Conservation (phyloP, 1,140 invertebrate genomes). For the Trialeurodes vaporariorum region DNA sequence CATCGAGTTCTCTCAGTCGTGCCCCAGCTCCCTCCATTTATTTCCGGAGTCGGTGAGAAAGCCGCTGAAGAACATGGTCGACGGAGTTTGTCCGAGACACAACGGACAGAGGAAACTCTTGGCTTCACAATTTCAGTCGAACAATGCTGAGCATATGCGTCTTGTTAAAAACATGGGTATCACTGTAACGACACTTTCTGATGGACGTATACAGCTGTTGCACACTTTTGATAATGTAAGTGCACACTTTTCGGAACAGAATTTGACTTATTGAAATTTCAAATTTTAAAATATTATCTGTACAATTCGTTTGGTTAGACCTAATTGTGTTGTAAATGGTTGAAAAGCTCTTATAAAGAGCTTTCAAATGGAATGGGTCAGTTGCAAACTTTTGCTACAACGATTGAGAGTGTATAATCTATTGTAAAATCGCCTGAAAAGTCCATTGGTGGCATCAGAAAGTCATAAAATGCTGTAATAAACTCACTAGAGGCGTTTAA, state of each 20-base stretch:
- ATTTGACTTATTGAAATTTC: too few species aligned
- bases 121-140: constrained; percentile 63
- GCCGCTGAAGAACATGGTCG: constrained; percentile 75
- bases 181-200: constrained; percentile 69
- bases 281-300: too few species aligned
- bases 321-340: too few species aligned
- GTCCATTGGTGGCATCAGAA: too few species aligned
- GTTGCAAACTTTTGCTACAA: too few species aligned
- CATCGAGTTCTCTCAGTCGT: constrained; percentile 51
- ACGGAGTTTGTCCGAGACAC: constrained; percentile 59
- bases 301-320: too few species aligned
- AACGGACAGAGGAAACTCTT: constrained; percentile 44
- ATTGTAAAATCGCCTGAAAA: too few species aligned
- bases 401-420: too few species aligned
- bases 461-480: too few species aligned
- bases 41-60: constrained; percentile 64
- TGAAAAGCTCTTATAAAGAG: too few species aligned
- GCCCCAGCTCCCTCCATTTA: constrained; percentile 72
- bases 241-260: constrained; percentile 17
- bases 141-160: constrained; percentile 80
- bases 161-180: constrained; percentile 90
- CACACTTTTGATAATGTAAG: constrained; percentile 72
- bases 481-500: too few species aligned
- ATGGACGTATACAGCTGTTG: constrained; percentile 81
- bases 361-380: too few species aligned